Conservation (phyloP, 2,113 vertebrate species). For the Setophaga petechia region DNA sequence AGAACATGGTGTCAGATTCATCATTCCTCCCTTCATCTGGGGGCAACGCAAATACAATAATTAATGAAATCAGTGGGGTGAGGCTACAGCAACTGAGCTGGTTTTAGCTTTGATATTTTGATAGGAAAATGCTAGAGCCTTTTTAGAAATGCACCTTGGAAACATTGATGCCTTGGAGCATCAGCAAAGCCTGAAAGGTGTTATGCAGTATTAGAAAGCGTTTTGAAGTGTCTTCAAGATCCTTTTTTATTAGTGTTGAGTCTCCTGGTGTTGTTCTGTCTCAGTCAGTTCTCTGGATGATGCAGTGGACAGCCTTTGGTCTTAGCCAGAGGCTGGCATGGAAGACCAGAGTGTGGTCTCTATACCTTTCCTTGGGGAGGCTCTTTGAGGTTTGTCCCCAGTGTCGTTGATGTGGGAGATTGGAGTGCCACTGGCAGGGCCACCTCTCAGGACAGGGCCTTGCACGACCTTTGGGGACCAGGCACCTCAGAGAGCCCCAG, state of each 20-base stretch:
- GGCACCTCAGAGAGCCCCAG: neutral
- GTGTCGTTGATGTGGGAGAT: accelerated
- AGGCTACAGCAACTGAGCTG: neutral
- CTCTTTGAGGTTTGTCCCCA: neutral
- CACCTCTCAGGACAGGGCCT: neutral
- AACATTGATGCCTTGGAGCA: neutral
- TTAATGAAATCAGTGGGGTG: neutral
- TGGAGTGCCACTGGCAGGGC: neutral
- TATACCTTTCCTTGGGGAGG: neutral
- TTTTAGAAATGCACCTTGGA: neutral
- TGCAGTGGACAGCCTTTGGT: neutral
- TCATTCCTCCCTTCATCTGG: no score
- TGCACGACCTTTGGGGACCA: accelerated
- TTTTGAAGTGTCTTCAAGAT: neutral
- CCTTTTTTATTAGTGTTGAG: neutral
- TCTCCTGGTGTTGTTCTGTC: neutral
- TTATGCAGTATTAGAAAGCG: neutral
- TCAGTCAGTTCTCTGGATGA: neutral
- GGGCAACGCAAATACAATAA: no score
- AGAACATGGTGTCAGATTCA: no score
- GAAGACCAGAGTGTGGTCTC: neutral
- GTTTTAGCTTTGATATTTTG: neutral
- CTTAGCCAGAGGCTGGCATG: neutral
- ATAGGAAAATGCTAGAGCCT: neutral
- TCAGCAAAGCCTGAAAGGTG: neutral